Evolutionary conservation across 2,888 invertebrate species (phyloP), one percentile per base, ranked within the genome.

Genomic region (Pemphredon lugubris): DNA sequence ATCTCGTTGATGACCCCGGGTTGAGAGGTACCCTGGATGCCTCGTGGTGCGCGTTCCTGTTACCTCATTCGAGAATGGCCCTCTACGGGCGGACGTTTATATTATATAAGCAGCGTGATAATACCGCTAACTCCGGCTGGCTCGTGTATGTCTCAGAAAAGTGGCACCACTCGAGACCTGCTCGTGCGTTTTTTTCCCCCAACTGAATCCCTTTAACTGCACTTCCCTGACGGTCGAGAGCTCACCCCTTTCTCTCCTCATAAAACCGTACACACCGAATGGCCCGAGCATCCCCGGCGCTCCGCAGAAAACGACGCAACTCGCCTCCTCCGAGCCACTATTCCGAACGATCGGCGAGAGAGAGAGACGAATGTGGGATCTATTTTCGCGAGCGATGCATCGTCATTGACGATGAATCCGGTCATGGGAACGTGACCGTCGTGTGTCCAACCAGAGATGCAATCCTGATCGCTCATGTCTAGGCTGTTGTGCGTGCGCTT

Each of bases 51-150:
- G 16, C 37, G 40, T 18, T 50, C 59, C 55, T 34, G 16, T 7
- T 57, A 20, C 39, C 45, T 32, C 57, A 39, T 40, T 45, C 55
- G 63, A 68, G 75, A 64, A 76, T 69, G 77, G 73, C 75, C 77
- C 82, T 71, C 60, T 58, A 61, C 45, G 53, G 75, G 76, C 79
- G 75, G 77, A 80, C 79, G 83, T 77, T 83, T 84, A 75, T 83
- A 84, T 84, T 84, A 84, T 82, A 80, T 82, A 84, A 83, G 82
- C 81, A 81, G 64, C 73, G 70, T 47, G 64, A 72, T 68, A 75
- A 79, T 77, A 77, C 73, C 73, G 77, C 60, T 53, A 75, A 68
- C 73, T 77, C 73, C 53, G 64, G 67, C 66, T 60, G 70, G 75
- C 72, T 79, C 83, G 77, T 77, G 73, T 77, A 78, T 75, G 73